These are phyloP conservation scores for Altica lythri DNA, from an alignment of 2,888 invertebrate genomes.

Conservation along the genomic window DNA sequence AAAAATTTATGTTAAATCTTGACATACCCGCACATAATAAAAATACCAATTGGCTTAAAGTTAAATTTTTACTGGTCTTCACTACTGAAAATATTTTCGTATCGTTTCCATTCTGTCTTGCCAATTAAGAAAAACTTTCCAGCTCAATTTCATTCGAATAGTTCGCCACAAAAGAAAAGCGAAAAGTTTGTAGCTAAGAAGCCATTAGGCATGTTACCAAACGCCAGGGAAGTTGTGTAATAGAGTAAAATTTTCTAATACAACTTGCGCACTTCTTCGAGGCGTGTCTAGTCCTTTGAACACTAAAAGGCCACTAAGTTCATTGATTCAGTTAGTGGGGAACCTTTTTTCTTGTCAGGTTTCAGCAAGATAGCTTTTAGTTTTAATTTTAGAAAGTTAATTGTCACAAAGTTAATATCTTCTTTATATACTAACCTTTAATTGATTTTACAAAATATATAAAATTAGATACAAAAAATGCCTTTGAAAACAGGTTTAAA, in stretches of 20 bases:
- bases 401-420: too few species aligned
- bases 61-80: too few species aligned
- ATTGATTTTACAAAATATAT: too few species aligned
- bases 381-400: too few species aligned
- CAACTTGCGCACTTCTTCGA: slow-evolving; percentile 7
- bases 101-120: slow-evolving; percentile 10
- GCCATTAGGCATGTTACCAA: slow-evolving; percentile 28
- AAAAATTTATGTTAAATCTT: too few species aligned
- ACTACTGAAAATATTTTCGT: not conserved
- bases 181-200: slow-evolving; percentile 20
- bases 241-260: slow-evolving; percentile 26
- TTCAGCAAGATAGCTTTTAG: too few species aligned
- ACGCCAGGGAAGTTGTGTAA: slow-evolving; percentile 29
- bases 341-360: too few species aligned
- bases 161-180: slow-evolving; percentile 12
- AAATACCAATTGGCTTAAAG: too few species aligned
- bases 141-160: slow-evolving; percentile 19
- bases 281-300: slow-evolving; percentile 11
- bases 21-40: too few species aligned
- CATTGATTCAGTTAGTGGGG: slow-evolving; percentile 41
- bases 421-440: too few species aligned
- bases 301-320: slow-evolving; percentile 34
- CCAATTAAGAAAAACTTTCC: slow-evolving; percentile 10
- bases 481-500: too few species aligned
- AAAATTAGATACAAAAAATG: too few species aligned